Evolutionary conservation across 2,888 invertebrate species (phyloP), one percentile per base, ranked within the genome.

Genomic region (Drosophila quinaria): DNA sequence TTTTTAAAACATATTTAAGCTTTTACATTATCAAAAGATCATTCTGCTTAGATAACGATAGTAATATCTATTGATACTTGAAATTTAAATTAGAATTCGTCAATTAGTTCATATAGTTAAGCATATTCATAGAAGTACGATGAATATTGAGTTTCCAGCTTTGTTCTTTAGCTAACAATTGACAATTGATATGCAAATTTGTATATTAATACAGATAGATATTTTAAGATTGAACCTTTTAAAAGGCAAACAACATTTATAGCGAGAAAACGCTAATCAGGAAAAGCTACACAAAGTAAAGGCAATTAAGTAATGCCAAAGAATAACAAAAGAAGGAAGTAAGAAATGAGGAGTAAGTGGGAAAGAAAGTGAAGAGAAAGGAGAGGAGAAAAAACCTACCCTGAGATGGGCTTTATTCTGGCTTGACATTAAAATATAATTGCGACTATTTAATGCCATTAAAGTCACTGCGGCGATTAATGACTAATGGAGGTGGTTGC

Each of bases 371-470:
- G 6, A 10, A 29, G 29, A 15, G 31, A n/a, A n/a, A 22, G 42
- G 6, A 11, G 4, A 10, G 2, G 19, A 11, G 4, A 11, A 25
- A 42, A 58, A 63, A 60, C 56, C 56, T 63, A 70, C 88, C 80
- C 84, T 56, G 35, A 51, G 50, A 59, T 42, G 49, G 55, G 46
- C 42, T 61, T 55, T 62, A 11, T 49, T 41, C 49, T 52, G 63
- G 54, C 61, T 56, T 39, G 63, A 67, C 86, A 87, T 87, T 87
- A 83, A 87, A 90, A 83, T 89, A 87, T 87, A 87, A 87, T 90
- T 87, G 90, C 87, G 89, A 84, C 87, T 89, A 89, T 90, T 90
- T 87, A 86, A 89, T 90, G 89, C 87, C 89, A 81, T 87, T 87
- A 84, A 89, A 89, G 83, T 80, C 85, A 87, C 76, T 89, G 81